These are phyloP conservation scores for Gryllus bimaculatus DNA, from an alignment of 1,140 invertebrate species.

Conservation along the genomic window DNA sequence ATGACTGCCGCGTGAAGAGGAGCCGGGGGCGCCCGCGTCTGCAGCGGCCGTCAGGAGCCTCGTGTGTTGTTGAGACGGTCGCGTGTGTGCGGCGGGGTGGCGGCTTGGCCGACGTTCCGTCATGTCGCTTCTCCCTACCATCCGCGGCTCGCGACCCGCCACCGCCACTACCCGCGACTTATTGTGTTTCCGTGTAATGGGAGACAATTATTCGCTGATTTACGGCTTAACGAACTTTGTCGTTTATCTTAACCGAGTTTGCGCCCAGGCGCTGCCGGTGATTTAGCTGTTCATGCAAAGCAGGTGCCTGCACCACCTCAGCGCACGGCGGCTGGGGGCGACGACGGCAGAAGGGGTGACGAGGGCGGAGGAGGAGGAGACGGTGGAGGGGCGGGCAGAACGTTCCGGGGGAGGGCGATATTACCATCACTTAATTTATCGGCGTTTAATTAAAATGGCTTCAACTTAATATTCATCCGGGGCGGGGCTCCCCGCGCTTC, in stretches of 20 bases:
- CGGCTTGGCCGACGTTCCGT: not conserved
- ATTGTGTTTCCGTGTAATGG: not conserved
- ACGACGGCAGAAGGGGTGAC: not conserved
- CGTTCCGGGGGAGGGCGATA: not conserved
- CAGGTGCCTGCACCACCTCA: not conserved
- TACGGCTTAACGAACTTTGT: not conserved
- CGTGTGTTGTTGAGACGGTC: too few relatives aligned
- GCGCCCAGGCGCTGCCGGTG: not conserved
- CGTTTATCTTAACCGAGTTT: slow-evolving; percentile 4
- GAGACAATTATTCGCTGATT: not conserved
- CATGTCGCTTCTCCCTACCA: not conserved
- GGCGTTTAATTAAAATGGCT: slow-evolving; percentile 4
- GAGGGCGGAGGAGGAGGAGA: not conserved
- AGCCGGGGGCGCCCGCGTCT: too few relatives aligned
- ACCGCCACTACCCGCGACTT: not conserved
- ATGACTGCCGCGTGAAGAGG: too few relatives aligned
- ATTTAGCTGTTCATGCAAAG: slow-evolving; percentile 4
- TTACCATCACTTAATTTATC: slow-evolving; percentile 5
- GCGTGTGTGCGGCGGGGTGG: too few relatives aligned
- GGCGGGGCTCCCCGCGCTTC: not conserved
- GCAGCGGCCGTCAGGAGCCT: too few relatives aligned
- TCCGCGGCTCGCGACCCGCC: not conserved
- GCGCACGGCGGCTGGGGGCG: too few relatives aligned
- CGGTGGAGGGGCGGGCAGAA: too few relatives aligned
- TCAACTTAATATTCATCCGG: slow-evolving; percentile 4